These are phyloP conservation scores for Prietella phreatophila DNA, from an alignment of 2,113 vertebrate species.

Conservation along the genomic window DNA sequence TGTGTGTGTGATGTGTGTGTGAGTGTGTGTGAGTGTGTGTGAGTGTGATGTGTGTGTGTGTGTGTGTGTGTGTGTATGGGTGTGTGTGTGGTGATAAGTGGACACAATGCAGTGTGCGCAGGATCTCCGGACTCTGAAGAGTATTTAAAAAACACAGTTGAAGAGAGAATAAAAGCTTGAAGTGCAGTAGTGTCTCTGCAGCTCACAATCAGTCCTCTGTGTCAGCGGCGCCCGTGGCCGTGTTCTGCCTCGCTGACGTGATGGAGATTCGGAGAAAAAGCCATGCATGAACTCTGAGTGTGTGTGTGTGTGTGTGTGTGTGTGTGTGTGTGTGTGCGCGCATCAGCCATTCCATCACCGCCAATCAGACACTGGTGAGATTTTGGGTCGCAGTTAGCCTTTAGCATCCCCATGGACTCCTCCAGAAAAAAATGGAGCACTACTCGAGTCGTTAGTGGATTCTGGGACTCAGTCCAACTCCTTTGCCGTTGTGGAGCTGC, in stretches of 20 bases:
- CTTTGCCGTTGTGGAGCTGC: constrained; percentile 12
- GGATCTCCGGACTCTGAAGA: neutral
- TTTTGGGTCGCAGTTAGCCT: constrained; percentile 24
- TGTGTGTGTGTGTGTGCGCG: constrained; percentile 23
- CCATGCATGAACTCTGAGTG: constrained; percentile 25
- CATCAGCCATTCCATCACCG: constrained; percentile 58
- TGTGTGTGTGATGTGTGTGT: neutral
- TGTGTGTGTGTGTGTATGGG: neutral
- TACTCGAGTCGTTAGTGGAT: constrained; percentile 29
- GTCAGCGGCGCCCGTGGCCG: constrained; percentile 66
- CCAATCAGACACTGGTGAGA: constrained; percentile 35
- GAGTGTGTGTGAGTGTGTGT: neutral
- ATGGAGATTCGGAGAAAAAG: constrained; percentile 48
- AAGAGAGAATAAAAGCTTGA: constrained; percentile 40
- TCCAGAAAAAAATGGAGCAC: constrained; percentile 4
- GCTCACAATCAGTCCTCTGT: constrained; percentile 42
- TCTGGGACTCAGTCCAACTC: constrained; percentile 35
- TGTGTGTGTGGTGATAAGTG: neutral
- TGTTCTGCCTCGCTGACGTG: constrained; percentile 53
- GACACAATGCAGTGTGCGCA: neutral
- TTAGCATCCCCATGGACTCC: constrained; percentile 21
- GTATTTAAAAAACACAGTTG: constrained; percentile 4
- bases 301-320: constrained; percentile 16
- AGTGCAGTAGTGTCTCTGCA: constrained; percentile 39
- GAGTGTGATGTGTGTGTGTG: neutral